Percentiles rank a stretch among this genome's conserved stretches.
Evolutionary conservation across 2,113 vertebrate genomes (phyloP).

Genomic region (Neogobius melanostomus): DNA sequence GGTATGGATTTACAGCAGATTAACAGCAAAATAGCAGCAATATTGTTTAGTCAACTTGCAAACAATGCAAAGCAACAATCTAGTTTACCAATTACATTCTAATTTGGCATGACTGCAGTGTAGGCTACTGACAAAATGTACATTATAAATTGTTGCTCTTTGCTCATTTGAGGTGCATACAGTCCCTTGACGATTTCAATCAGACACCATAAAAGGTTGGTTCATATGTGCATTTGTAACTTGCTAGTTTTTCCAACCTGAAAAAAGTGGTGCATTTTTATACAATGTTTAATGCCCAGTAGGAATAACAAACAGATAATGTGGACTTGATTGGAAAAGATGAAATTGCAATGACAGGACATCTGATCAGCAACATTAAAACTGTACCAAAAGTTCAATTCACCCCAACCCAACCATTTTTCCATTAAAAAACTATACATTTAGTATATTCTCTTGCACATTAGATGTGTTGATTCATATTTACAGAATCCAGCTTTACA

Average conservation of each 20-base stretch:
- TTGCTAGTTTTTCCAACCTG: constrained; percentile 1
- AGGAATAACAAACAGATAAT: constrained; percentile 2
- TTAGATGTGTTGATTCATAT: constrained; percentile 55
- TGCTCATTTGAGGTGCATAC: not conserved
- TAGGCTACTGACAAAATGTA: not conserved
- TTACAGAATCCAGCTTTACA: constrained; percentile 43
- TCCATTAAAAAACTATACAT: constrained; percentile 41
- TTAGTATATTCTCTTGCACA: constrained; percentile 35
- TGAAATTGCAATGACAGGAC: not conserved
- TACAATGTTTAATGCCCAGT: constrained; percentile 41
- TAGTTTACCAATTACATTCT: constrained; percentile 38
- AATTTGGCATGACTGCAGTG: constrained; percentile 21
- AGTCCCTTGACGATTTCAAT: not conserved
- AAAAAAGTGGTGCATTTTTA: not conserved
- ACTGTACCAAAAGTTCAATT: constrained; percentile 74
- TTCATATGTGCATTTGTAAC: constrained; percentile 1
- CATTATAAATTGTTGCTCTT: constrained; percentile 2
- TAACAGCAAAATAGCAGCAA: constrained; percentile 40
- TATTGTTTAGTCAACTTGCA: constrained; percentile 24
- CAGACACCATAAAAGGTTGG: not conserved
- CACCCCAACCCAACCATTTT: constrained; percentile 75
- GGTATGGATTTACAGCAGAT: not conserved
- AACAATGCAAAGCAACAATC: constrained; percentile 47
- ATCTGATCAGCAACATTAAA: constrained; percentile 47
- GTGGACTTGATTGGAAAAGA: not conserved